These are phyloP conservation scores for Otolemur crassicaudatus DNA, from an alignment of 2,797 vertebrate species.

Conservation along the genomic window DNA sequence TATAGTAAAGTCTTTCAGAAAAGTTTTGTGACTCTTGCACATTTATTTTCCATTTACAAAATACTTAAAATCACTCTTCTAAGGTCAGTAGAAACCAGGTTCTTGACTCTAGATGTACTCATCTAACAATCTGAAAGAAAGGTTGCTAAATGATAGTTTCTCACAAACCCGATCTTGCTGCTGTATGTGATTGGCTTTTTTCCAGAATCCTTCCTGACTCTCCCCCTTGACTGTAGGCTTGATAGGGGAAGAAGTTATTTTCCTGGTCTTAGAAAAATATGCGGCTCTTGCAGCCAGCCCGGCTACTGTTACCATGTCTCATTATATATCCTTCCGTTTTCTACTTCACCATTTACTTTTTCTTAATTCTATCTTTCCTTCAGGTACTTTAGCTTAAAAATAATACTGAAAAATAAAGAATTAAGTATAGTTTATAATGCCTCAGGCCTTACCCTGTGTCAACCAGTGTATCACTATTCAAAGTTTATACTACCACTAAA, in stretches of 20 bases:
- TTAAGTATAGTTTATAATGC: background rate
- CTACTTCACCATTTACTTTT: conserved; percentile 30
- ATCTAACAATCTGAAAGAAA: conserved; percentile 14
- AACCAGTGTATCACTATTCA: background rate
- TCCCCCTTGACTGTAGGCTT: background rate
- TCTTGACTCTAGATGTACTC: conserved; percentile 6
- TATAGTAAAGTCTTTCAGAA: background rate
- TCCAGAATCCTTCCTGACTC: background rate
- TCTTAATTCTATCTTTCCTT: background rate
- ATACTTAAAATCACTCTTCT: conserved; percentile 4
- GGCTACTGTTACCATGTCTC: background rate
- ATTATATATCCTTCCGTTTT: conserved; percentile 6
- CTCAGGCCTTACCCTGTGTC: background rate
- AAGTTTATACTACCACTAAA: background rate
- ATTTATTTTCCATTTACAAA: conserved; percentile 24
- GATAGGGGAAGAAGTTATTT: background rate
- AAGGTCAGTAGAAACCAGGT: background rate
- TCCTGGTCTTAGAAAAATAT: background rate
- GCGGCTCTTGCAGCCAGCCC: background rate
- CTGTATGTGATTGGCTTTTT: conserved; percentile 18
- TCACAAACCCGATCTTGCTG: background rate
- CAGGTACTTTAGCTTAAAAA: conserved; percentile 14
- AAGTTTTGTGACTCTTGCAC: conserved; percentile 20
- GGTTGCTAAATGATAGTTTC: conserved; percentile 16
- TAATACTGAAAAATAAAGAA: conserved; percentile 19